Conservation (phyloP, 2,888 invertebrate genomes). For the Campopleginae sp. region DNA sequence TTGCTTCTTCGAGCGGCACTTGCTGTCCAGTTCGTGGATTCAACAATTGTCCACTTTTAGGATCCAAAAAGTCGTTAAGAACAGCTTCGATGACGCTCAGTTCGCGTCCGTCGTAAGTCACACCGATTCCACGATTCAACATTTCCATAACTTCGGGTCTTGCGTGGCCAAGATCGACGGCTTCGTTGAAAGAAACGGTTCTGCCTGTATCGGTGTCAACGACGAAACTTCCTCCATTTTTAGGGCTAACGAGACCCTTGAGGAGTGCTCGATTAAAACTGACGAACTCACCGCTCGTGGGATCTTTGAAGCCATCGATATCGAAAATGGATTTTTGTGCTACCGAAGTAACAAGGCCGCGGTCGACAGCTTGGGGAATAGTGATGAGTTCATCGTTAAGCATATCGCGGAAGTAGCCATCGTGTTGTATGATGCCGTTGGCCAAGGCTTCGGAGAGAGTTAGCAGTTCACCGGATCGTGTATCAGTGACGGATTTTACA, state of each 20-base stretch:
- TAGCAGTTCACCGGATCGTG: constrained; percentile 91
- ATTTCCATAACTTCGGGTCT: constrained; percentile 95
- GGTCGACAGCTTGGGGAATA: constrained; percentile 94
- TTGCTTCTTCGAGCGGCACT: constrained; percentile 93
- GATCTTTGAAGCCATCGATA: constrained; percentile 95
- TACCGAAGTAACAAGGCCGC: constrained; percentile 95
- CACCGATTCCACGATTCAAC: constrained; percentile 92
- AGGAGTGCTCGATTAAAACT: constrained; percentile 93
- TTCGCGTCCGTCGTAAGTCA: constrained; percentile 91
- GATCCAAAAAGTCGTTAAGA: constrained; percentile 93
- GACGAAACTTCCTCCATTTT: constrained; percentile 89
- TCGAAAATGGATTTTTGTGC: constrained; percentile 95
- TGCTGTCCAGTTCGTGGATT: constrained; percentile 90
- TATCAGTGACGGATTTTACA: constrained; percentile 93
- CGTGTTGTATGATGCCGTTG: constrained; percentile 91
- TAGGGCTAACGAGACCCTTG: constrained; percentile 91
- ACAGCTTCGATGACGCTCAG: constrained; percentile 95
- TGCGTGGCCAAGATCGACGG: constrained; percentile 91
- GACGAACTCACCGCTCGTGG: constrained; percentile 91
- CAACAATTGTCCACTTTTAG: constrained; percentile 93
- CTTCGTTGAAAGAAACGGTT: constrained; percentile 91
- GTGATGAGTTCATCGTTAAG: constrained; percentile 89
- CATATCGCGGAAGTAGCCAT: constrained; percentile 89
- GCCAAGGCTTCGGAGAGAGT: constrained; percentile 94
- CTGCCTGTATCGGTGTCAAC: constrained; percentile 91